Base-by-base conservation (phyloP, 2,113 vertebrate genomes). In the Electrona antarctica region DNA sequence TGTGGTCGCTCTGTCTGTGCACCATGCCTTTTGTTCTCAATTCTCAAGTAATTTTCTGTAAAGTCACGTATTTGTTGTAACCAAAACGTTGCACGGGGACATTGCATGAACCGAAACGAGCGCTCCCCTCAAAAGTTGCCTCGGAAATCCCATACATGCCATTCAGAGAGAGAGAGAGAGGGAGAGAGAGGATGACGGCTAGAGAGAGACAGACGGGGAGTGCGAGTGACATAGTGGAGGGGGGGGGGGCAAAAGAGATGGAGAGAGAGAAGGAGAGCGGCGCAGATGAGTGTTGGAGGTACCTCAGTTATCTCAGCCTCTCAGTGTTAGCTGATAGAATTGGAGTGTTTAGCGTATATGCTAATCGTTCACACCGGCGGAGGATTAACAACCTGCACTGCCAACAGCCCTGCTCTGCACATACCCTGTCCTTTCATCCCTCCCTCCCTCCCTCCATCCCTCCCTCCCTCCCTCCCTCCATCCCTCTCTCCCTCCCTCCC, bases 291-390 rank as follows among this genome's bases (percentile, higher is more conserved):
- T 62, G 63, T 82, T 68, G 14, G 66, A 9, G 33, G 33, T 41
- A 41, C 33, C 52, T 65, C 63, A 87, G 82, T 89, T 89, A 90
- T 91, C 88, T 88, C 83, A 4, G 71, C 76, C 73, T 80, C 82
- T 90, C 90, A 90, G 87, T 88, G 84, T 88, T 89, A 87, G 86
- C 85, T 85, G 79, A 90, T 81, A 87, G 86, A 90, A 84, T 85
- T 83, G 80, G 84, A 85, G 90, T 88, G 86, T 84, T 91, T 89
- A 87, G 85, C 84, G 87, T 89, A 84, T 89, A 90, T 88, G 89
- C 83, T 87, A 91, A 91, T 91, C 86, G 68, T 84, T 85, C 81
- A 73, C 79, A 85, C 88, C 87, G 87, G 77, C 83, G 51, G 33
- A 14, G 85, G 89, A 88, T 91, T 88, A 90, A 76, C 79, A 69